phyloP scores from a whole-genome alignment of 2,113 vertebrate species.

The Saccopteryx bilineata region DNA sequence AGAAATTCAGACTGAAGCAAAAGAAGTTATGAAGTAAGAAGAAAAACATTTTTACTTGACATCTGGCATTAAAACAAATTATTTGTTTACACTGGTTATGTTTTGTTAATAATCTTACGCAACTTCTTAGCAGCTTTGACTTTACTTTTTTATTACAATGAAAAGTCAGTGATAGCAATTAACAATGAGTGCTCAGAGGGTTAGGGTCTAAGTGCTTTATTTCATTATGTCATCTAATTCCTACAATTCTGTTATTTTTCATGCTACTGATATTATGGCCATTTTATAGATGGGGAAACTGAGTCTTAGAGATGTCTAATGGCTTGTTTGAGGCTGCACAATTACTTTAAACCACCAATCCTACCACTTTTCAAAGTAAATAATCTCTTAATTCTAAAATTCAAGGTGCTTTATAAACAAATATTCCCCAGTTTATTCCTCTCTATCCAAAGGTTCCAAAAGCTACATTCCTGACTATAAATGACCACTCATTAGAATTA shows the following conservation, averaged over 20 bases:
- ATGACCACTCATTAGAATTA: not conserved
- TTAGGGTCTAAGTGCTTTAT: not conserved
- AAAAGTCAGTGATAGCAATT: not conserved
- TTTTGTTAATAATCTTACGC: not conserved
- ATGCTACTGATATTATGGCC: not conserved
- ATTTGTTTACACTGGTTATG: not conserved
- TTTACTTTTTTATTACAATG: not conserved
- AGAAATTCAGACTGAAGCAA: not conserved
- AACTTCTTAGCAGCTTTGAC: not conserved
- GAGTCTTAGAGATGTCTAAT: not conserved
- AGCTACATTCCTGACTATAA: not conserved
- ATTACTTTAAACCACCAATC: not conserved
- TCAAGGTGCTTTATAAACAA: constrained; percentile 15
- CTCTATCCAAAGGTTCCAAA: not conserved
- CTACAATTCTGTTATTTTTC: not conserved
- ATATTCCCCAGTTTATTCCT: not conserved
- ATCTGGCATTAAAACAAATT: not conserved
- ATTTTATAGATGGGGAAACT: constrained; percentile 22
- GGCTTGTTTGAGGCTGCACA: not conserved
- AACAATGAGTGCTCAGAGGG: not conserved
- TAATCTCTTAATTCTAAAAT: constrained; percentile 31
- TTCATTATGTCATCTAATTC: not conserved
- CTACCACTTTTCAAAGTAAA: constrained; percentile 7
- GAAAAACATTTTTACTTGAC: not conserved
- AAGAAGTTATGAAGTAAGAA: constrained; percentile 13